Evolutionary conservation across 2,113 vertebrate species (phyloP).

Genomic region (Ptychochromis oligacanthus): DNA sequence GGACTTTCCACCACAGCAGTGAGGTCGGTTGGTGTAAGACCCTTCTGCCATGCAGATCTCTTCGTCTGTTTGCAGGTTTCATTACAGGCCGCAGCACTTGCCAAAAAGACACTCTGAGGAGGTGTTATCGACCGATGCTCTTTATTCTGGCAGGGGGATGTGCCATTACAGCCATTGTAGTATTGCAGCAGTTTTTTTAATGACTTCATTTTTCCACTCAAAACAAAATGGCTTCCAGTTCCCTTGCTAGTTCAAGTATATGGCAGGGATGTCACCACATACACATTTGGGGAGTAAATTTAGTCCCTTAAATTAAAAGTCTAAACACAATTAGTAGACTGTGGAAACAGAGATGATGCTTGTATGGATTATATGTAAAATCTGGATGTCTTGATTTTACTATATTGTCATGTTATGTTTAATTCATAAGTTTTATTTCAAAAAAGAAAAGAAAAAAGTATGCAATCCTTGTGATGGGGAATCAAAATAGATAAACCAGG

Average conservation of each 20-base stretch:
- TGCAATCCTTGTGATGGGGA: not conserved
- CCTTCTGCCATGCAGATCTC: constrained; percentile 20
- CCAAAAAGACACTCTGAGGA: constrained; percentile 55
- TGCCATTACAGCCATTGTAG: constrained; percentile 41
- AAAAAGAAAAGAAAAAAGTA: not conserved
- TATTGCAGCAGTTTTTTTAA: constrained; percentile 59
- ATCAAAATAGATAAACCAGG: not conserved
- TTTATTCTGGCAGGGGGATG: constrained; percentile 40
- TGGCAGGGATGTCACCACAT: constrained; percentile 19
- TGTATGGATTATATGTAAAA: not conserved
- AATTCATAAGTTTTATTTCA: not conserved
- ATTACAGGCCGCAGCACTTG: constrained; percentile 40
- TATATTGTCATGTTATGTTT: not conserved
- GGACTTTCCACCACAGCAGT: constrained; percentile 46
- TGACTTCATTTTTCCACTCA: constrained; percentile 52
- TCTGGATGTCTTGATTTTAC: not conserved
- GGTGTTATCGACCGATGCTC: constrained; percentile 45
- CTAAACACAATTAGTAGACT: constrained; percentile 1
- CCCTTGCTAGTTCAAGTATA: constrained; percentile 29
- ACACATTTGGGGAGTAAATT: not conserved
- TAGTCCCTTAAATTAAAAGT: constrained; percentile 15
- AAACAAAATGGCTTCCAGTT: constrained; percentile 47
- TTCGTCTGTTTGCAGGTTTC: constrained; percentile 53
- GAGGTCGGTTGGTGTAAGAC: constrained; percentile 38
- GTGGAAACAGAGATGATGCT: not conserved